Evolutionary conservation across 2,797 vertebrate species (phyloP), one percentile per base, ranked within the genome.

Genomic region (Chloroceryle amazona): DNA sequence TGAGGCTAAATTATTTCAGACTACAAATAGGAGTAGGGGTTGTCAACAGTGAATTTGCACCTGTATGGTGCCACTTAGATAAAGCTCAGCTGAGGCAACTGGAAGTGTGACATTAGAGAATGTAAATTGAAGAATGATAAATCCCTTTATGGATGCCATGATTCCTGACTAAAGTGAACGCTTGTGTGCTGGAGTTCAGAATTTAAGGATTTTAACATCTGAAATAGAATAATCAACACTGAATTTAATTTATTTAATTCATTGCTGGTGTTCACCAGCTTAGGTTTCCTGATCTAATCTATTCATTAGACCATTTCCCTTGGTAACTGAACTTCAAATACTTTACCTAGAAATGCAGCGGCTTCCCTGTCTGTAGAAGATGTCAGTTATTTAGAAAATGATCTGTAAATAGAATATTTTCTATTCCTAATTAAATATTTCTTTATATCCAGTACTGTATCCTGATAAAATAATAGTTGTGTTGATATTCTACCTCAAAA

Each of bases 31-130:
- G 71, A 68, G 37, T 28, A 46, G 23, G n/a, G 14, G 23, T 79
- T 95, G 49, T 91, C 71, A 91, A 58, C 57, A 78, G 39, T 52
- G 66, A 81, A 71, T 86, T 92, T 75, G 51, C 46, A 82, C 94
- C 71, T 80, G 44, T 85, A 41, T 72, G 44, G 33, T 85, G 86
- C 67, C 62, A 68, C 71, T 87, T 75, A 67, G 42, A 68, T 76
- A 84, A 93, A 90, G 17, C 71, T 85, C 31, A 26, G 12, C n/a
- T 57, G 49, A 93, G 71, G 60, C 68, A 86, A 62, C 35, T 29
- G 11, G 9, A 81, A 80, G 62, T 81, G 29, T 60, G 68, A 76
- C 89, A 86, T 89, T 78, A 78, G 74, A 91, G 70, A 87, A 74
- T 15, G 37, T 66, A 90, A 88, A 70, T 8, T 62, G 63, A 80